A percentile compares a stretch with the other conserved stretches of the same genome.
These are phyloP conservation scores for Sterrhoptilus dennistouni DNA, from an alignment of 2,113 vertebrate genomes.

Conservation along the genomic window DNA sequence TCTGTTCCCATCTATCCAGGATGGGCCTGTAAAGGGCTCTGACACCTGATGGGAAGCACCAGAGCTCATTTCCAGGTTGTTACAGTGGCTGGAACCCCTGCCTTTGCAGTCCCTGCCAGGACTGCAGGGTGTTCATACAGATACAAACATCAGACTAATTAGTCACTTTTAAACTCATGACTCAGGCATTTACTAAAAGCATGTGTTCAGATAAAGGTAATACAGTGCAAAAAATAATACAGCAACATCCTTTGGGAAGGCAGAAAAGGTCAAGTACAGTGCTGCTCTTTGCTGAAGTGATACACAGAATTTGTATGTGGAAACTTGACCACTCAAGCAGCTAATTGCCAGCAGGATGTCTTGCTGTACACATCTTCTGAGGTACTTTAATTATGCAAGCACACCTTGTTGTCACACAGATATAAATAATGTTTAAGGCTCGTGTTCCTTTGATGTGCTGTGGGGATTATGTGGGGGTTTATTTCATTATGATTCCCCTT, in stretches of 20 bases:
- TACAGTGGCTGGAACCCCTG: background rate
- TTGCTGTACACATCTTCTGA: conserved; percentile 41
- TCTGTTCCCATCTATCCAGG: background rate
- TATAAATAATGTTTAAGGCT: conserved; percentile 1
- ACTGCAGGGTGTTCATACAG: background rate
- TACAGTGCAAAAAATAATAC: background rate
- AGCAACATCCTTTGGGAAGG: background rate
- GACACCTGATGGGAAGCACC: background rate
- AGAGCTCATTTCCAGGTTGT: background rate
- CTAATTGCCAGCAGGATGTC: conserved; percentile 45
- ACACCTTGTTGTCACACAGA: conserved; percentile 36
- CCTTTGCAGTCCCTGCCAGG: background rate
- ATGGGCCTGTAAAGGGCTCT: background rate
- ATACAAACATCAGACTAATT: background rate
- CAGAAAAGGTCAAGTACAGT: conserved; percentile 24
- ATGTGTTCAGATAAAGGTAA: background rate
- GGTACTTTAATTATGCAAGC: conserved; percentile 55
- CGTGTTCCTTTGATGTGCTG: background rate
- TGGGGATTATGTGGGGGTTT: background rate
- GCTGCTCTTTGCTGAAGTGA: background rate
- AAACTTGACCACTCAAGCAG: conserved; percentile 40
- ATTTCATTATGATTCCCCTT: background rate
- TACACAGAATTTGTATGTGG: background rate
- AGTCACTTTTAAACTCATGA: background rate
- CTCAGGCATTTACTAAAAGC: background rate